These are phyloP conservation scores for Dryobates pubescens DNA, from an alignment of 2,797 vertebrate genomes.

Conservation along the genomic window DNA sequence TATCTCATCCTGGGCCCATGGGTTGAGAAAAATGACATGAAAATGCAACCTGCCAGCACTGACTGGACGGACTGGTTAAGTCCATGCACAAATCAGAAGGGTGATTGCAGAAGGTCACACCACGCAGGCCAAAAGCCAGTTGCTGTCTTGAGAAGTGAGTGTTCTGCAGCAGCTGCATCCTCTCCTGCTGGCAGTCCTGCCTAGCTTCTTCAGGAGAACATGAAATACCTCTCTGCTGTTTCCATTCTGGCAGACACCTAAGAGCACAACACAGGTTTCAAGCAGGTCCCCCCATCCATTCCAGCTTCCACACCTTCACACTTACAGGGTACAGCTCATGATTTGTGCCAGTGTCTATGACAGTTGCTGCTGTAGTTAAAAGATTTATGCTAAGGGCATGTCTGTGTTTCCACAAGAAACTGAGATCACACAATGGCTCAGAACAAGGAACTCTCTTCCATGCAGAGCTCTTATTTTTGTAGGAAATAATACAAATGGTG, in stretches of 20 bases:
- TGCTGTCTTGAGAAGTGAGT: not conserved
- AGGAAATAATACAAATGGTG: not conserved
- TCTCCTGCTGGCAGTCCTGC: not conserved
- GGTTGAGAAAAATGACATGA: not conserved
- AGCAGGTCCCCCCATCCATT: not conserved
- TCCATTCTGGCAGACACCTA: not conserved
- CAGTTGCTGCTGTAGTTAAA: not conserved
- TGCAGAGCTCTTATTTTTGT: not conserved
- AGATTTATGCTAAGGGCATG: not conserved
- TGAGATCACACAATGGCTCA: not conserved
- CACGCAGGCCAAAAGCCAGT: not conserved
- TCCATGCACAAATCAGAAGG: not conserved
- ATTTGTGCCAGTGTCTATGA: not conserved
- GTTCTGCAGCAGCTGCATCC: not conserved
- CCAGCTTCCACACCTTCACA: not conserved
- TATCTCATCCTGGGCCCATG: not conserved
- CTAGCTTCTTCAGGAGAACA: not conserved
- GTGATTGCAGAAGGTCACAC: not conserved
- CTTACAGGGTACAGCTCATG: not conserved
- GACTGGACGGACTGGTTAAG: constrained; percentile 5
- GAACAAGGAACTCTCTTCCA: not conserved
- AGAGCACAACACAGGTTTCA: not conserved
- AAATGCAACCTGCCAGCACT: constrained; percentile 20
- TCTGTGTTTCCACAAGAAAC: not conserved
- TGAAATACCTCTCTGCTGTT: not conserved